A percentile compares a stretch with the other conserved stretches of the same genome.
Evolutionary conservation across 2,888 invertebrate genomes (phyloP).

Genomic region (Eurytoma californica): DNA sequence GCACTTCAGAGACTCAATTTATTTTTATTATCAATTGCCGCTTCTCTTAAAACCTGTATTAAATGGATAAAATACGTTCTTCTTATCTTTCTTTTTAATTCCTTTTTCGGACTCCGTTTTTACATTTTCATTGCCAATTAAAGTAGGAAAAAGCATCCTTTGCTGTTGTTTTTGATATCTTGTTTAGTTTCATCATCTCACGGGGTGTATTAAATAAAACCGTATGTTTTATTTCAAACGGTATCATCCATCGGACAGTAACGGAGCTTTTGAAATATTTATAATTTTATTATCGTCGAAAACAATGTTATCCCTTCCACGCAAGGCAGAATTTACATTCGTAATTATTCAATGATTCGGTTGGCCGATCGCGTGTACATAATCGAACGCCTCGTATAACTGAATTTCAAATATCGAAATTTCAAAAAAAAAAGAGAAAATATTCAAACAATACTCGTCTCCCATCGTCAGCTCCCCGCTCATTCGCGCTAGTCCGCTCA

Average conservation of each 20-base stretch:
- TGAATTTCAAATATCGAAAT: constrained; percentile 4
- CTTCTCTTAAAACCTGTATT: no score
- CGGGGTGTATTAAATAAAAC: no score
- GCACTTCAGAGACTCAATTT: no score
- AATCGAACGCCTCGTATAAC: neutral
- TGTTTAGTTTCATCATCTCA: no score
- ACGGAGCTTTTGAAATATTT: constrained; percentile 34
- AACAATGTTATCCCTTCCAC: neutral
- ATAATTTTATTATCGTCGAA: constrained; percentile 20
- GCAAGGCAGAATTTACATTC: constrained; percentile 14
- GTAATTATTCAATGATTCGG: constrained; percentile 30
- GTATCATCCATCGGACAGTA: neutral
- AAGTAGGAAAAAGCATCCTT: no score
- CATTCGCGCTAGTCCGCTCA: neutral
- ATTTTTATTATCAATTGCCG: no score
- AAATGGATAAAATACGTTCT: no score
- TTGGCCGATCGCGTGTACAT: neutral
- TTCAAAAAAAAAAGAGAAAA: constrained; percentile 21
- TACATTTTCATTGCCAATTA: no score
- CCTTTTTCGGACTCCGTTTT: no score
- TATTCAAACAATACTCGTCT: no score
- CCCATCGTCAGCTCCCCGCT: neutral
- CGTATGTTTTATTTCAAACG: neutral
- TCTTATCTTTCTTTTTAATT: no score
- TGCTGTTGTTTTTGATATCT: no score